These are phyloP conservation scores for Myrmecobius fasciatus DNA, from an alignment of 2,113 vertebrate species.

Conservation along the genomic window DNA sequence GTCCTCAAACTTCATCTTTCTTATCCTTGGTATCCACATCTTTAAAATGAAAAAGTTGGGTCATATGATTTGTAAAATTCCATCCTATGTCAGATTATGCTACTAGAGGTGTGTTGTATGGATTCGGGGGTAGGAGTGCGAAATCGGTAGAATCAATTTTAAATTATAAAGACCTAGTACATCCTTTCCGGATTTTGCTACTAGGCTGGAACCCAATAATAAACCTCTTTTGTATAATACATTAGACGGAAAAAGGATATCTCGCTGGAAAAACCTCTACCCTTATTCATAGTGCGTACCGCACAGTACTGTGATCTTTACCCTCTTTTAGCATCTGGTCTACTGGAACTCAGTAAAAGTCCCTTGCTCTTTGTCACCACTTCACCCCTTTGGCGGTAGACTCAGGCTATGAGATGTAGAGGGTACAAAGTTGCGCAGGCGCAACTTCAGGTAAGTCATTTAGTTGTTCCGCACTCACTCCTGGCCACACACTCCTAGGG, in stretches of 20 bases:
- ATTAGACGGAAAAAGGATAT: neutral
- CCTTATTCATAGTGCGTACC: neutral
- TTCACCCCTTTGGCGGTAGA: neutral
- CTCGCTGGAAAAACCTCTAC: neutral
- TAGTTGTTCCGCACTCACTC: rapidly evolving
- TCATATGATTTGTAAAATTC: neutral
- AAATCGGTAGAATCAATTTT: neutral
- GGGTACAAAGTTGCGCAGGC: neutral
- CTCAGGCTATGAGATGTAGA: neutral
- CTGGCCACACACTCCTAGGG: neutral
- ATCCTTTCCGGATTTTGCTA: neutral
- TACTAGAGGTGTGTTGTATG: neutral
- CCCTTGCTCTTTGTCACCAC: neutral
- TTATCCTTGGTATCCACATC: neutral
- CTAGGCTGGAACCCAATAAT: neutral
- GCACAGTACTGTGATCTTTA: neutral
- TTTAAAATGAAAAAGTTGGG: neutral
- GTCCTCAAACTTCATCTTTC: neutral
- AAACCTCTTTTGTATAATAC: neutral
- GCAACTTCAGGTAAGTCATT: neutral
- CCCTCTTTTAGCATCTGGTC: neutral
- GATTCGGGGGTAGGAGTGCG: neutral
- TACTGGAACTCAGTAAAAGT: too few species aligned
- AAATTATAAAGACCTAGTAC: neutral
- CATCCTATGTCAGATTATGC: neutral